A percentile compares a stretch with the other conserved stretches of the same genome.
These are phyloP conservation scores for Armadillidium nasatum DNA, from an alignment of 1,140 invertebrate species.

Conservation along the genomic window DNA sequence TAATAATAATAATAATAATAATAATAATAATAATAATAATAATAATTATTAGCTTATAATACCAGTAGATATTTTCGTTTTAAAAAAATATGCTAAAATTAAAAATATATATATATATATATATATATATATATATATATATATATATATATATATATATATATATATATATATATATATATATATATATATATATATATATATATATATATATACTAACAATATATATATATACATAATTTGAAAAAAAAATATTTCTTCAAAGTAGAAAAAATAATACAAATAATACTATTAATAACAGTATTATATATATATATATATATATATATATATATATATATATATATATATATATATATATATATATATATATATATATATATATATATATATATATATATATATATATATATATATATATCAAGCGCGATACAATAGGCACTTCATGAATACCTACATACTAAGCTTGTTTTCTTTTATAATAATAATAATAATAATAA, in stretches of 20 bases:
- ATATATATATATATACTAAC: too few relatives aligned
- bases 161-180: not conserved
- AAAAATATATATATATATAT: constrained; percentile 6
- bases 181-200: constrained; percentile 6
- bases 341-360: not conserved
- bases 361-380: not conserved
- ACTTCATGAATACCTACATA: not conserved
- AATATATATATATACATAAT: too few relatives aligned
- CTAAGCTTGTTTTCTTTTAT: too few relatives aligned
- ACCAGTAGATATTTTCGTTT: too few relatives aligned
- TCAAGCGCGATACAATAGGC: too few relatives aligned
- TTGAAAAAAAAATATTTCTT: too few relatives aligned
- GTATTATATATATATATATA: too few relatives aligned
- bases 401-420: not conserved
- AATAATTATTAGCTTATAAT: not conserved
- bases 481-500: too few relatives aligned
- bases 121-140: constrained; percentile 6
- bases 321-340: too few relatives aligned
- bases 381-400: not conserved
- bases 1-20: not conserved
- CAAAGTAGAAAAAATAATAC: too few relatives aligned
- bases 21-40: not conserved
- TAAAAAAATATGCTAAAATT: too few relatives aligned
- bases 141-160: constrained; percentile 6
- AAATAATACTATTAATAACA: too few relatives aligned